A percentile compares a stretch with the other conserved stretches of the same genome.
Evolutionary conservation across 2,113 vertebrate species (phyloP).

Genomic region (Oncorhynchus tshawytscha): DNA sequence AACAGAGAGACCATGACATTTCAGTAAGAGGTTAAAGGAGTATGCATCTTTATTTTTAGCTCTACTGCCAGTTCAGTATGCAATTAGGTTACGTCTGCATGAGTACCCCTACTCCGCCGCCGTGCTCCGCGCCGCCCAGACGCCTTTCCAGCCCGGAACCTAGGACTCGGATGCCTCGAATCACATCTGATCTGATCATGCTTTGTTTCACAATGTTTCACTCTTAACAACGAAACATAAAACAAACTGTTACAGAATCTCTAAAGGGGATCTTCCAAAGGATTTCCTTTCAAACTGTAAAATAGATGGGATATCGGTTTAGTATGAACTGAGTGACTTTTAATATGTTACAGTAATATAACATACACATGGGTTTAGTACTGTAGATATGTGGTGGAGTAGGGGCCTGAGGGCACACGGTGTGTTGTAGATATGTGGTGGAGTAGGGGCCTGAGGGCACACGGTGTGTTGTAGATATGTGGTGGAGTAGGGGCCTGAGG

Average conservation of each 20-base stretch:
- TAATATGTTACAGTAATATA: neutral
- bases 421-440: too few relatives aligned
- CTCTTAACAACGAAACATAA: neutral
- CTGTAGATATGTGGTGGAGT: too few relatives aligned
- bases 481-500: too few relatives aligned
- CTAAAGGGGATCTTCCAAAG: neutral
- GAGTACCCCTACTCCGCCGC: neutral
- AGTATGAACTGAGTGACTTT: neutral
- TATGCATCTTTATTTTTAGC: constrained; percentile 32
- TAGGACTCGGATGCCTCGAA: constrained; percentile 10
- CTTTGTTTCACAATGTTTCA: neutral
- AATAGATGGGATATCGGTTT: neutral
- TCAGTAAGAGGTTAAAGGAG: constrained; percentile 4
- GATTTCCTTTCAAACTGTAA: neutral
- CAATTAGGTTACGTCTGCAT: constrained; percentile 38
- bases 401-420: too few relatives aligned
- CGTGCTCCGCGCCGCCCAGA: too few relatives aligned
- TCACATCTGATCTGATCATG: constrained; percentile 19
- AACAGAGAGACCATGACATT: constrained; percentile 9
- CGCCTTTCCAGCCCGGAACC: constrained; percentile 13
- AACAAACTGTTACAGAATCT: neutral
- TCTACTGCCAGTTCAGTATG: constrained; percentile 28
- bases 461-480: too few relatives aligned
- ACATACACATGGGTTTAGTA: too few relatives aligned
- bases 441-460: too few relatives aligned